Base-by-base conservation (phyloP, 2,797 vertebrate species). In the Micropoecilia bifurca region DNA sequence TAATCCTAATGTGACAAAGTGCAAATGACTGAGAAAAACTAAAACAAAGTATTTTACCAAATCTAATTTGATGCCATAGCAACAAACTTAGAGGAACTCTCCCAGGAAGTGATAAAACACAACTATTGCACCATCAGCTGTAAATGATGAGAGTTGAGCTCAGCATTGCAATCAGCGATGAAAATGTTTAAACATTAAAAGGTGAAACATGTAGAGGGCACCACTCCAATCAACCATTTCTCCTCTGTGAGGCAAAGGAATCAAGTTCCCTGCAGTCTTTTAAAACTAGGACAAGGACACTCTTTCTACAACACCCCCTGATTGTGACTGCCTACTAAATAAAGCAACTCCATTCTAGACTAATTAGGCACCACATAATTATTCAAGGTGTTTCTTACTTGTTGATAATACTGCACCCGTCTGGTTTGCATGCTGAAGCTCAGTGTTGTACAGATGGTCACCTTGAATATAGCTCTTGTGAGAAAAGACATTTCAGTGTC, bases 281-380 rank as follows among this genome's bases (percentile, higher is more conserved):
- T 41, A 39, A 22, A 85, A 88, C 71, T 33, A 76, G 69, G 81
- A 77, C 80, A 88, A 87, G 77, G 76, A 72, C 75, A 63, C 8
- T n/a, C 63, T 89, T 90, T 89, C 71, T 61, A 78, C n/a, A 86
- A 87, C 50, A 73, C 20, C 71, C 75, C 75, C 43, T 94, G 89
- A 93, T 92, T 91, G 79, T 78, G 80, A 84, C 74, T 61, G 69
- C 66, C 73, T 85, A 74, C 71, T 77, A 53, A 90, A 87, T 86
- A 85, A 90, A 85, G 77, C 45, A 45, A 80, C 71, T 46, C 81
- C 83, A 93, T 85, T 87, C 74, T 80, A 75, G 73, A 83, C 88
- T 91, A 93, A 95, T 94, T 92, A 89, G 80, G 71, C 28, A 46
- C 66, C 1, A 71, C 59, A 89, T 93, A 93, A 94, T 95, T 91